Evolutionary conservation across 2,888 invertebrate species (phyloP).

Genomic region (Neria commutata): DNA sequence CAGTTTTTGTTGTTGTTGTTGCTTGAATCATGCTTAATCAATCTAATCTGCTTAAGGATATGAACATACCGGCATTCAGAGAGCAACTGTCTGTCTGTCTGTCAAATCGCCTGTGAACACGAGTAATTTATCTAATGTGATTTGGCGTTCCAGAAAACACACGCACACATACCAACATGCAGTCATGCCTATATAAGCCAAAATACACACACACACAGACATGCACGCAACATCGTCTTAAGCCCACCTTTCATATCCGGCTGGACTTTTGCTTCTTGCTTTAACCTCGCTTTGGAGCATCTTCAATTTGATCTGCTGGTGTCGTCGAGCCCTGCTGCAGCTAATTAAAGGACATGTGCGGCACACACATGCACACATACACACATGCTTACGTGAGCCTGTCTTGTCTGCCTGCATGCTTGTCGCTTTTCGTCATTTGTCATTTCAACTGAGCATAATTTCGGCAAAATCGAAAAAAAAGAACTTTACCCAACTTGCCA

Average conservation of each 20-base stretch:
- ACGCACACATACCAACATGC: no score
- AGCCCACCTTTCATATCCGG: not conserved
- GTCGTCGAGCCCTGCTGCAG: not conserved
- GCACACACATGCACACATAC: not conserved
- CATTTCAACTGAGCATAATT: not conserved
- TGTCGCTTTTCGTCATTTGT: not conserved
- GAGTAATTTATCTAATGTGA: not conserved
- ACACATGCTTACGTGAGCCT: not conserved
- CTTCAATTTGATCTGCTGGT: no score
- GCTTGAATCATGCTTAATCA: not conserved
- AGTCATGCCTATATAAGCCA: no score
- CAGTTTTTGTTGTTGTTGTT: not conserved
- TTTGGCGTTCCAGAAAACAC: no score
- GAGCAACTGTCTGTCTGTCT: not conserved
- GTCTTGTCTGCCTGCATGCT: constrained; percentile 9
- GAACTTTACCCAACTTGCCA: constrained; percentile 24
- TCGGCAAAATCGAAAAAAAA: constrained; percentile 6
- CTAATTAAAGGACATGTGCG: constrained; percentile 3
- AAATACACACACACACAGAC: no score
- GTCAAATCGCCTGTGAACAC: not conserved
- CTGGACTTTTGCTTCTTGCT: constrained; percentile 1
- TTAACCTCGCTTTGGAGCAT: no score
- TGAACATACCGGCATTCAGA: not conserved
- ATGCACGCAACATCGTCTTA: not conserved
- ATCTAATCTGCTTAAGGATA: not conserved